These are phyloP conservation scores for Halocaridina rubra DNA, from an alignment of 2,888 invertebrate species.

Conservation along the genomic window DNA sequence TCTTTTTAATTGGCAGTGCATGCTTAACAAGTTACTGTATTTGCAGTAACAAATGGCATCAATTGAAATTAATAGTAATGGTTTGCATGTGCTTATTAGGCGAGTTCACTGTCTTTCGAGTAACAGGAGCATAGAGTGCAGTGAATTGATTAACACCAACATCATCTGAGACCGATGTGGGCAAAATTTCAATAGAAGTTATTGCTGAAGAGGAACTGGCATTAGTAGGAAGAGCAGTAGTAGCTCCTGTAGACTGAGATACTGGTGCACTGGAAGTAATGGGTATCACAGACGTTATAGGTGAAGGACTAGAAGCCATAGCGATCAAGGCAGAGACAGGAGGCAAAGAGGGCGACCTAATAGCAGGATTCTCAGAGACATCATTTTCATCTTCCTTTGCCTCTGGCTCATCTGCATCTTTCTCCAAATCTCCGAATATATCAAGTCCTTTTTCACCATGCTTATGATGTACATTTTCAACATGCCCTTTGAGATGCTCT, in stretches of 20 bases:
- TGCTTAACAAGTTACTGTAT: background rate
- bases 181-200: background rate
- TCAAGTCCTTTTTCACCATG: slow-evolving; percentile 52
- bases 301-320: slow-evolving; percentile 42
- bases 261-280: background rate
- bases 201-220: slow-evolving; percentile 6
- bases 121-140: slow-evolving; percentile 55
- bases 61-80: slow-evolving; percentile 59
- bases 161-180: slow-evolving; percentile 22
- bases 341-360: slow-evolving; percentile 28
- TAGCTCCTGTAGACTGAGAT: background rate
- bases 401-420: slow-evolving; percentile 20
- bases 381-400: slow-evolving; percentile 34
- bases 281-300: slow-evolving; percentile 32
- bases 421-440: slow-evolving; percentile 23
- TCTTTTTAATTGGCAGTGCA: background rate
- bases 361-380: background rate
- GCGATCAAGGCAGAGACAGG: slow-evolving; percentile 40
- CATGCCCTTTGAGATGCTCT: slow-evolving; percentile 61
- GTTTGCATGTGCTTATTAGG: slow-evolving; percentile 61
- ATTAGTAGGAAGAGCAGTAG: background rate
- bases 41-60: background rate
- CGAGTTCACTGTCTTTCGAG: slow-evolving; percentile 55
- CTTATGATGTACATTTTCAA: slow-evolving; percentile 60
- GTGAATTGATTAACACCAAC: slow-evolving; percentile 52